phyloP scores from a whole-genome alignment of 2,888 invertebrate genomes.

The Eristalinus aeneus region DNA sequence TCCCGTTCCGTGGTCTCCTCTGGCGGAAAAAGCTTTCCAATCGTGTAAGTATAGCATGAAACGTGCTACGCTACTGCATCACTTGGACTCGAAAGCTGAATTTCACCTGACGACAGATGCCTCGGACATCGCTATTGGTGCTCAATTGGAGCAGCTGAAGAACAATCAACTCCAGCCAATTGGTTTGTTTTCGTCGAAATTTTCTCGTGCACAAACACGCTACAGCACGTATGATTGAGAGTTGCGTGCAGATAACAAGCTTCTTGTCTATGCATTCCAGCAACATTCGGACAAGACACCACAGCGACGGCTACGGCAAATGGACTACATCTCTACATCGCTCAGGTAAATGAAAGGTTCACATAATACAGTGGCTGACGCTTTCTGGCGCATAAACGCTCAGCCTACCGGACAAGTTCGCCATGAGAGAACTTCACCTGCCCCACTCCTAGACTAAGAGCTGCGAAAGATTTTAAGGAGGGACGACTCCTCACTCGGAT shows the following conservation, averaged over 20 bases:
- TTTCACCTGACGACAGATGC: neutral
- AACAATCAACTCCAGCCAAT: neutral
- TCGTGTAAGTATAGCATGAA: neutral
- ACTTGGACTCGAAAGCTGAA: neutral
- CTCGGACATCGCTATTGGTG: neutral
- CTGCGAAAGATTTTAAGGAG: no score
- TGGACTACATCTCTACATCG: neutral
- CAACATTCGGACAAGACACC: constrained; percentile 2
- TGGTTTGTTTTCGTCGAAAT: neutral
- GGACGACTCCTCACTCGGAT: neutral
- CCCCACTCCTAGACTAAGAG: no score
- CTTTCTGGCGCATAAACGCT: neutral
- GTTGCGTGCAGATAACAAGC: neutral
- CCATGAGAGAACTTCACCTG: neutral
- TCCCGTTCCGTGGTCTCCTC: no score
- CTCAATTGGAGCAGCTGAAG: neutral
- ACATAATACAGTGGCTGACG: neutral
- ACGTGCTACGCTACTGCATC: neutral
- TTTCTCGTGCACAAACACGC: no score
- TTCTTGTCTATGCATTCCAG: neutral
- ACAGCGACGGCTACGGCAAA: neutral
- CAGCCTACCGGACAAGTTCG: neutral
- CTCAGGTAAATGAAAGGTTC: no score
- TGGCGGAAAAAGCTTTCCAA: no score
- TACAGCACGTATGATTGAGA: no score